phyloP scores from a whole-genome alignment of 2,888 invertebrate species.

The Synanthedon vespiformis region DNA sequence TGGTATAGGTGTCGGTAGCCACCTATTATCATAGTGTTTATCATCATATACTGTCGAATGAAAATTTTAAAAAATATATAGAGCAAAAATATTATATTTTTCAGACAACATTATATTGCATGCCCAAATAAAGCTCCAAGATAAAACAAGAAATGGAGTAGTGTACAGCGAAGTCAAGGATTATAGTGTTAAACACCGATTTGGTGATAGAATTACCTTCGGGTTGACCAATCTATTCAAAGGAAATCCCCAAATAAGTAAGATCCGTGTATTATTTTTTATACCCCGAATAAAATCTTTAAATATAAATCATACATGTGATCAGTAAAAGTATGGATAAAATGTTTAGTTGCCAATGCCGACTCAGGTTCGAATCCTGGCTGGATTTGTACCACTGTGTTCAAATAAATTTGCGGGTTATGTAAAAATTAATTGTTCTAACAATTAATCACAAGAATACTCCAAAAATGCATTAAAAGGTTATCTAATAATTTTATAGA shows the following conservation, averaged over 20 bases:
- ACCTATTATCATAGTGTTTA: too few species aligned
- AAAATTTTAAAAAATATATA: too few species aligned
- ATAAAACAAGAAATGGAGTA: constrained; percentile 30
- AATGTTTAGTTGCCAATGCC: too few species aligned
- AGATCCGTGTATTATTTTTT: constrained; percentile 14
- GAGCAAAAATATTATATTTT: constrained; percentile 3
- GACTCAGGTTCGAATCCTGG: too few species aligned
- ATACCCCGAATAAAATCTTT: too few species aligned
- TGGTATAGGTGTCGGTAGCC: too few species aligned
- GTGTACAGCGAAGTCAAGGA: constrained; percentile 30
- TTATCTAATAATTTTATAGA: too few species aligned
- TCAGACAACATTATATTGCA: constrained; percentile 25
- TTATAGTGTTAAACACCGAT: constrained; percentile 21
- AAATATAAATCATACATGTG: too few species aligned
- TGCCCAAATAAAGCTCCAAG: constrained; percentile 27
- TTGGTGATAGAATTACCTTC: constrained; percentile 32
- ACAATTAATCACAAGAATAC: background rate
- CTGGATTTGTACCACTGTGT: background rate
- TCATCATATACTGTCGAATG: too few species aligned
- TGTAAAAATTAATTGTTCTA: background rate
- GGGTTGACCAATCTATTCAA: constrained; percentile 38
- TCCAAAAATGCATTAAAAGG: too few species aligned
- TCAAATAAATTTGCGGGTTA: background rate
- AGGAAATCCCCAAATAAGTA: constrained; percentile 43
- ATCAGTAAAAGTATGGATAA: too few species aligned